These are phyloP conservation scores for Donacobius atricapilla DNA, from an alignment of 2,113 vertebrate species.

Conservation along the genomic window DNA sequence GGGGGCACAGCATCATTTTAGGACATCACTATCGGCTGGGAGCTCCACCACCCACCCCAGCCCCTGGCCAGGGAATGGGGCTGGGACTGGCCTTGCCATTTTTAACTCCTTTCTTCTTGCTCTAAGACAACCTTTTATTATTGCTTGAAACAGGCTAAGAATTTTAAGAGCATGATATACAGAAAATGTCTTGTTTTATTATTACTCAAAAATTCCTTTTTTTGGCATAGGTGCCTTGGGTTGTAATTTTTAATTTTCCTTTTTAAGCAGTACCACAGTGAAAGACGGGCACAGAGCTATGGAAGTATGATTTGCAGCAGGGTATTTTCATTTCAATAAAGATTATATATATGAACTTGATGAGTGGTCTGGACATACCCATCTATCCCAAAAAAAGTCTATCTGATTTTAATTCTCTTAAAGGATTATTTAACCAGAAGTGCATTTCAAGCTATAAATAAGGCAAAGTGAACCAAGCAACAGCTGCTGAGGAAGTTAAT, in stretches of 20 bases:
- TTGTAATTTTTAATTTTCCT: constrained; percentile 15
- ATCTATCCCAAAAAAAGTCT: constrained; percentile 19
- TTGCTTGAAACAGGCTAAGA: not conserved
- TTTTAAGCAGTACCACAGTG: not conserved
- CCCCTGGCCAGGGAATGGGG: accelerated
- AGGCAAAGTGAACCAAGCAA: constrained; percentile 6
- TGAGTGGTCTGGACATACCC: not conserved
- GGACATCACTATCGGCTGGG: not conserved
- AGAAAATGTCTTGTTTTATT: not conserved
- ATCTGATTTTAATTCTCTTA: constrained; percentile 44
- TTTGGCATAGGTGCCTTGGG: not conserved
- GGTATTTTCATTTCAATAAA: not conserved
- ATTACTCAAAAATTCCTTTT: not conserved
- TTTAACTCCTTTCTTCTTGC: not conserved
- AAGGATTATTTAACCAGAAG: constrained; percentile 47
- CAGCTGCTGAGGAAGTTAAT: constrained; percentile 48
- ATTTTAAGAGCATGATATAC: not conserved
- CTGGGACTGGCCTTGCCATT: not conserved
- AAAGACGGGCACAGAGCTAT: not conserved
- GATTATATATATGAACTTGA: not conserved
- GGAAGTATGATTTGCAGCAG: not conserved
- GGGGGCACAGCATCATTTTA: not conserved
- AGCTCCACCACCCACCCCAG: not conserved
- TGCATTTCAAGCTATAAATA: constrained; percentile 29
- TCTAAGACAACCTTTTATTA: not conserved